phyloP scores from a whole-genome alignment of 2,888 invertebrate species.

The Nymphalis urticae region DNA sequence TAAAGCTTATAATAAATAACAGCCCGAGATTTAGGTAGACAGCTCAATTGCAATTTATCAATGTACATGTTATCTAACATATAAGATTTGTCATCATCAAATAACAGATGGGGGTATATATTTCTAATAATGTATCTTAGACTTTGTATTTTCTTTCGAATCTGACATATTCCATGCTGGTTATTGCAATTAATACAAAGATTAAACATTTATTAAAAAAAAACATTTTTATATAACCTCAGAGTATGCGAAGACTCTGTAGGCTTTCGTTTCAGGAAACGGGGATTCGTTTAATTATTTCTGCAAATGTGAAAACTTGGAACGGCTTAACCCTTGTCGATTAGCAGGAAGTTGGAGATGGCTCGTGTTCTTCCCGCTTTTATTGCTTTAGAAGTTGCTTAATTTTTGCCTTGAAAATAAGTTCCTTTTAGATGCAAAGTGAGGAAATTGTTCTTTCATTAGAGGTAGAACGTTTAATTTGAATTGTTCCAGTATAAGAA shows the following conservation, averaged over 20 bases:
- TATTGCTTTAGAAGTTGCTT: conserved; percentile 35
- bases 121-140: too few species aligned
- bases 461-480: conserved; percentile 5
- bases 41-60: too few species aligned
- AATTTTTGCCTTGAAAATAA: conserved; percentile 31
- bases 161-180: too few species aligned
- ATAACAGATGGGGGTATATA: too few species aligned
- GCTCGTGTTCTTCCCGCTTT: conserved; percentile 36
- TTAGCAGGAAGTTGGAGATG: conserved; percentile 53
- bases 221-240: too few species aligned
- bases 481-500: conserved; percentile 2
- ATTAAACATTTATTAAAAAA: too few species aligned
- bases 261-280: conserved; percentile 33
- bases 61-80: too few species aligned
- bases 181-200: too few species aligned
- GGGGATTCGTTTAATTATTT: conserved; percentile 68
- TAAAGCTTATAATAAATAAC: too few species aligned
- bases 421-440: conserved; percentile 26
- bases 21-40: too few species aligned
- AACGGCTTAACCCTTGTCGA: conserved; percentile 61
- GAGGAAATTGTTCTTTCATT: conserved; percentile 24
- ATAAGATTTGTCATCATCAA: too few species aligned
- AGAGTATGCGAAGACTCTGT: conserved; percentile 19
- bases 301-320: conserved; percentile 75
- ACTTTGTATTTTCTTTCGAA: too few species aligned